Evolutionary conservation across 2,888 invertebrate genomes (phyloP).

Genomic region (Dioctria linearis): DNA sequence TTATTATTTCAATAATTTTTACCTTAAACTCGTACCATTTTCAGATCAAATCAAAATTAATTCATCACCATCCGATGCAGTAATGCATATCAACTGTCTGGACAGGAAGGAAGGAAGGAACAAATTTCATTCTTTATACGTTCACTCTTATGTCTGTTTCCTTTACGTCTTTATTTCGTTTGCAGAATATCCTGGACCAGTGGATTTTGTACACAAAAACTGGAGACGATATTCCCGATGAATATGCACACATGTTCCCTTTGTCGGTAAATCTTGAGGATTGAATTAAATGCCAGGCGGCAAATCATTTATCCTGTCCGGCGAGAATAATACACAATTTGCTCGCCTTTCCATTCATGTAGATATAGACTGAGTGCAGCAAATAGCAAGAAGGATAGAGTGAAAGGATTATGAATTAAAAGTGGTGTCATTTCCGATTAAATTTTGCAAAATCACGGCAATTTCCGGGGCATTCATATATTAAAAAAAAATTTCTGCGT

Average conservation of each 20-base stretch:
- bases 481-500: no score
- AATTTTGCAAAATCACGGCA: constrained; percentile 47
- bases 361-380: neutral
- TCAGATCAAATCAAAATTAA: neutral
- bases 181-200: constrained; percentile 35
- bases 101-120: constrained; percentile 52
- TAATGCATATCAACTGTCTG: constrained; percentile 32
- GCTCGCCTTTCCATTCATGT: constrained; percentile 38
- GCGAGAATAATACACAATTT: constrained; percentile 34
- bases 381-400: neutral
- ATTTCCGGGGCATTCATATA: constrained; percentile 44
- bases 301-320: constrained; percentile 49
- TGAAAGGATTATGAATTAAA: constrained; percentile 49
- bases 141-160: constrained; percentile 16
- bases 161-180: constrained; percentile 27
- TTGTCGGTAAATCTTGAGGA: constrained; percentile 40
- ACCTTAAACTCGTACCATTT: neutral
- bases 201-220: constrained; percentile 19
- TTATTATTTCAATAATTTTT: neutral
- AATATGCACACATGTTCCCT: constrained; percentile 44
- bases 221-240: constrained; percentile 26
- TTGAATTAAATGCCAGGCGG: constrained; percentile 51
- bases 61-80: neutral
- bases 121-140: constrained; percentile 34
- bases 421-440: constrained; percentile 50